These are phyloP conservation scores for Aquatica leii DNA, from an alignment of 2,888 invertebrate species.

Conservation along the genomic window DNA sequence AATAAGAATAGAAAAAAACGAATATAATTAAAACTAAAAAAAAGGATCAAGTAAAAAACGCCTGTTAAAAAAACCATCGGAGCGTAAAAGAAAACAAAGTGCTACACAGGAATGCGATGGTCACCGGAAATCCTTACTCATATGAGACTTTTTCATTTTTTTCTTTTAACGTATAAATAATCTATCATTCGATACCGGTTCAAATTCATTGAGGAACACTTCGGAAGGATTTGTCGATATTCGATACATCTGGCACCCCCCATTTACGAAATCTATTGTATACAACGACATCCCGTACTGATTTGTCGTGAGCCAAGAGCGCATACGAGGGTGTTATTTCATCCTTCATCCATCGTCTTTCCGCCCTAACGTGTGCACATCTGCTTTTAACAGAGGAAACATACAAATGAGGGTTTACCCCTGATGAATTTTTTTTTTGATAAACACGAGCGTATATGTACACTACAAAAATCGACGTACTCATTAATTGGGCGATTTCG, in stretches of 20 bases:
- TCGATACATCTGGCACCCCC: constrained; percentile 14
- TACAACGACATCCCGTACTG: constrained; percentile 17
- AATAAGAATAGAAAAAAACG: not conserved
- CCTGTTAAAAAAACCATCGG: not conserved
- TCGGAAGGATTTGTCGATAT: constrained; percentile 9
- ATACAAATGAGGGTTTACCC: not conserved
- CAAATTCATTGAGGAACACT: not conserved
- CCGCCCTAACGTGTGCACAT: constrained; percentile 17
- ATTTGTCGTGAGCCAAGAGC: constrained; percentile 15
- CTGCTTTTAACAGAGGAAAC: constrained; percentile 8
- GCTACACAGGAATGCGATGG: constrained; percentile 22
- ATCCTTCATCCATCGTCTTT: constrained; percentile 4
- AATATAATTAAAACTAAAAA: not conserved
- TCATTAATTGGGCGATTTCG: no score
- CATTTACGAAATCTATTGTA: constrained; percentile 4
- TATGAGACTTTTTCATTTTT: not conserved
- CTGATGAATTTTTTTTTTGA: constrained; percentile 1
- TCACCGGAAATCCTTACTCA: constrained; percentile 23
- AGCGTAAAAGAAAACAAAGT: constrained; percentile 10
- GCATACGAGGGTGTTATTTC: constrained; percentile 17
- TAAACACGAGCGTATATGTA: not conserved
- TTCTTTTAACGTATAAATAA: not conserved
- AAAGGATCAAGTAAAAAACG: not conserved
- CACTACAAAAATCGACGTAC: no score
- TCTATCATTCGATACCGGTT: not conserved